These are phyloP conservation scores for Halictus rubicundus DNA, from an alignment of 1,140 invertebrate species.

Conservation along the genomic window DNA sequence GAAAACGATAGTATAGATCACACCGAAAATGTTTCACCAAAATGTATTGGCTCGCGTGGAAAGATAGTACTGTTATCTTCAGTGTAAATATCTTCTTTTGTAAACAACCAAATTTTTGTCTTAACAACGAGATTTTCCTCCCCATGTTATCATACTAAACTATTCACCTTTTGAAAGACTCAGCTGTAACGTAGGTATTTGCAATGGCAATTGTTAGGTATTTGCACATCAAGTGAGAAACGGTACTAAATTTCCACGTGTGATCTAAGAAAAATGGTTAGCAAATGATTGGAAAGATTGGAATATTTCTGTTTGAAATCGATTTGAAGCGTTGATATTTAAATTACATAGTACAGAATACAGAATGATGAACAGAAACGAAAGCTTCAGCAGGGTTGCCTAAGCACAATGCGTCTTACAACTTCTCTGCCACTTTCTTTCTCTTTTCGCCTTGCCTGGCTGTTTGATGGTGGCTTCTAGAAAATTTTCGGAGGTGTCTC, in stretches of 20 bases:
- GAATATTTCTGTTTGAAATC: too few species aligned
- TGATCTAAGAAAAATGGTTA: background rate
- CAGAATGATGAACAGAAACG: background rate
- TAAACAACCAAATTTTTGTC: too few species aligned
- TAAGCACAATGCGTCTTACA: conserved; percentile 25
- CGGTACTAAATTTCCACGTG: background rate
- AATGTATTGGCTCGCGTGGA: background rate
- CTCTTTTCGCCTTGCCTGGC: conserved; percentile 56
- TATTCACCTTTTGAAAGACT: too few species aligned
- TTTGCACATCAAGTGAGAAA: background rate
- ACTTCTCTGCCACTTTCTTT: conserved; percentile 21
- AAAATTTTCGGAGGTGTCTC: conserved; percentile 61
- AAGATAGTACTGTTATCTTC: background rate
- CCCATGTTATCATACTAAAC: too few species aligned
- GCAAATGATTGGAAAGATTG: too few species aligned
- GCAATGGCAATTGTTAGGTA: background rate
- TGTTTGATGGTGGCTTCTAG: conserved; percentile 54
- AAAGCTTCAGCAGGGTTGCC: conserved; percentile 20
- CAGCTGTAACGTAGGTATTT: background rate
- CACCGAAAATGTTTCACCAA: too few species aligned
- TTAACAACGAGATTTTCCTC: too few species aligned
- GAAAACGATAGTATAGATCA: too few species aligned
- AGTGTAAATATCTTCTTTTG: background rate
- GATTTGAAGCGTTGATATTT: background rate
- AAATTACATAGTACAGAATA: background rate